phyloP scores from a whole-genome alignment of 2,797 vertebrate genomes.

The Neosalanx taihuensis region DNA sequence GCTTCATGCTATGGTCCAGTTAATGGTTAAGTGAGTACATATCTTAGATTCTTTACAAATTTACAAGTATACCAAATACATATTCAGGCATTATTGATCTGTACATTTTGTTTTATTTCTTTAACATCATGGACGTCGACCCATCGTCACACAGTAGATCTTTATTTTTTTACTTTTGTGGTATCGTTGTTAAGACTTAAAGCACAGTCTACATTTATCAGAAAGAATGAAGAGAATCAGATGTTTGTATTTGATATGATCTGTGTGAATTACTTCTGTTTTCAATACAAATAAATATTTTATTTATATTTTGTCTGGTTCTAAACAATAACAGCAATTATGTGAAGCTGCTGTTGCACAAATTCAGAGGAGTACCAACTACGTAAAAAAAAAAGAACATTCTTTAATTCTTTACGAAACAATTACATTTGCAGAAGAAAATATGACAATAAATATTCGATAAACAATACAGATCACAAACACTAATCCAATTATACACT shows the following conservation, averaged over 20 bases:
- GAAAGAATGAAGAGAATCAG: too few relatives aligned
- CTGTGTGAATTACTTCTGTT: too few relatives aligned
- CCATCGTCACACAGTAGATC: too few relatives aligned
- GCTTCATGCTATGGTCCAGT: neutral
- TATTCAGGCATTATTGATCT: neutral
- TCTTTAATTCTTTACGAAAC: constrained; percentile 71
- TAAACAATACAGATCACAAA: constrained; percentile 50
- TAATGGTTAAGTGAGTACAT: neutral
- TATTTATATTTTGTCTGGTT: too few relatives aligned
- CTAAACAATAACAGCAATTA: constrained; percentile 49
- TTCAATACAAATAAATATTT: too few relatives aligned
- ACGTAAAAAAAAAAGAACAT: constrained; percentile 48
- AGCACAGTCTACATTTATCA: too few relatives aligned
- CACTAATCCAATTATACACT: constrained; percentile 52
- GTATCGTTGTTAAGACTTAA: too few relatives aligned
- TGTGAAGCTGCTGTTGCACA: constrained; percentile 15
- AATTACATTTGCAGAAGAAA: constrained; percentile 70
- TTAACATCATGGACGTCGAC: neutral
- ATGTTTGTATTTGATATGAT: too few relatives aligned
- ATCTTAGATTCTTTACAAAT: neutral
- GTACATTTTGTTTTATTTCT: neutral
- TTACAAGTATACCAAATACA: neutral
- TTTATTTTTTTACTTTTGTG: too few relatives aligned
- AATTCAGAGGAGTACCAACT: constrained; percentile 50
- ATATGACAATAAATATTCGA: constrained; percentile 93